These are phyloP conservation scores for Spicauda simplicius DNA, from an alignment of 2,888 invertebrate species.

Conservation along the genomic window DNA sequence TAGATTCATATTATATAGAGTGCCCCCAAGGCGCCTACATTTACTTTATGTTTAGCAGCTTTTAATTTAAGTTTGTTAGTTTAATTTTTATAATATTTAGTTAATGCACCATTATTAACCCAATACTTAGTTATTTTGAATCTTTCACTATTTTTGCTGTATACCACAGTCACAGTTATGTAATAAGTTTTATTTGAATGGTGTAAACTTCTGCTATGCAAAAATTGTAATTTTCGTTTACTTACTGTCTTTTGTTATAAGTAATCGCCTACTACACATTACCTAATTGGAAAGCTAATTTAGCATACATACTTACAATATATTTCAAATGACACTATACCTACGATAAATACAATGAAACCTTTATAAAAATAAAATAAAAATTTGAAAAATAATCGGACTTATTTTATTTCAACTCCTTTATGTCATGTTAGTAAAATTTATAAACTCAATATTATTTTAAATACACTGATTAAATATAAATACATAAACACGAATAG, in stretches of 20 bases:
- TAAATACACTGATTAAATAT: no score
- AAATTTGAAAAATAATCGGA: conserved; percentile 61
- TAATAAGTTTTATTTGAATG: conserved; percentile 49
- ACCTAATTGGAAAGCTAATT: conserved; percentile 71
- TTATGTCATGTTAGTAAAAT: background rate
- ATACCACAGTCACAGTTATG: conserved; percentile 50
- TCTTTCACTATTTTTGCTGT: conserved; percentile 58
- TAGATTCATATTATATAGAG: conserved; percentile 53
- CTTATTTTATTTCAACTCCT: conserved; percentile 14
- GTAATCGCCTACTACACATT: conserved; percentile 83
- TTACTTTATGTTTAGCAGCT: conserved; percentile 76
- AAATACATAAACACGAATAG: no score
- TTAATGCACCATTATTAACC: conserved; percentile 76
- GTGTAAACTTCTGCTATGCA: conserved; percentile 46
- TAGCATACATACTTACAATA: conserved; percentile 65
- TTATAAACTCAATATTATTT: no score
- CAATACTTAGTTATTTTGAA: conserved; percentile 62
- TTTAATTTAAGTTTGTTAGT: conserved; percentile 72
- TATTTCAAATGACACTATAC: conserved; percentile 81
- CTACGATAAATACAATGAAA: conserved; percentile 81
- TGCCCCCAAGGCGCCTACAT: conserved; percentile 54
- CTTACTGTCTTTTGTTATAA: conserved; percentile 67
- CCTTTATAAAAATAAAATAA: conserved; percentile 76
- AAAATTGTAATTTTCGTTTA: conserved; percentile 52
- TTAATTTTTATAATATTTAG: conserved; percentile 70